Evolutionary conservation across 2,888 invertebrate species (phyloP), one percentile per base, ranked within the genome.

Genomic region (Augiades crinisus): DNA sequence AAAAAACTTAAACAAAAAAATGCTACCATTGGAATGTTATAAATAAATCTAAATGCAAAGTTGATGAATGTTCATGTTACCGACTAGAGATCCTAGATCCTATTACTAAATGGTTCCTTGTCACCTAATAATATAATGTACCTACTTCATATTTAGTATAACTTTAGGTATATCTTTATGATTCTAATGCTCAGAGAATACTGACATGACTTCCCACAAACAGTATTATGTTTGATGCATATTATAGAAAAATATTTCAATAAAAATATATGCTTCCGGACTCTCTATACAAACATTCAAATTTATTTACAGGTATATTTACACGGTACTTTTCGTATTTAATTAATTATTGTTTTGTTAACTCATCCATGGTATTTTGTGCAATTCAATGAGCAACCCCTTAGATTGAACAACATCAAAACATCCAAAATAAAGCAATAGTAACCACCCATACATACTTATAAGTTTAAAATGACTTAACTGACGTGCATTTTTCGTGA

Each of bases 201-300:
- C 10, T 10, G 10, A 2, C n/a, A 10, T 10, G 10, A 10, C 27
- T 19, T 40, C 19, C 13, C 38, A 53, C 63, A 55, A 60, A 54
- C 53, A 43, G 47, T 14, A 47, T n/a, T 55, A 46, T 65, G 66
- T 65, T 70, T 67, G 63, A 17, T 64, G 62, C 64, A 55, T 60
- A 56, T 62, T 69, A 70, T 85, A 86, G 77, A 86, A 86, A 86
- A 85, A 85, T 85, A 85, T 71, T 72, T 75, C 62, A 70, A 78
- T 75, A 82, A 85, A 86, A 85, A 85, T 86, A 86, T 83, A 68
- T 72, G 63, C 66, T 65, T 61, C 65, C 51, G 50, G 58, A 68
- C 73, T 85, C 81, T 86, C 82, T 84, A 79, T 84, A 86, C 81
- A 84, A 71, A 75, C 70, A 65, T 65, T 67, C 63, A 68, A 59